Evolutionary conservation across 2,113 vertebrate genomes (phyloP), one percentile per base, ranked within the genome.

Genomic region (Solea solea): DNA sequence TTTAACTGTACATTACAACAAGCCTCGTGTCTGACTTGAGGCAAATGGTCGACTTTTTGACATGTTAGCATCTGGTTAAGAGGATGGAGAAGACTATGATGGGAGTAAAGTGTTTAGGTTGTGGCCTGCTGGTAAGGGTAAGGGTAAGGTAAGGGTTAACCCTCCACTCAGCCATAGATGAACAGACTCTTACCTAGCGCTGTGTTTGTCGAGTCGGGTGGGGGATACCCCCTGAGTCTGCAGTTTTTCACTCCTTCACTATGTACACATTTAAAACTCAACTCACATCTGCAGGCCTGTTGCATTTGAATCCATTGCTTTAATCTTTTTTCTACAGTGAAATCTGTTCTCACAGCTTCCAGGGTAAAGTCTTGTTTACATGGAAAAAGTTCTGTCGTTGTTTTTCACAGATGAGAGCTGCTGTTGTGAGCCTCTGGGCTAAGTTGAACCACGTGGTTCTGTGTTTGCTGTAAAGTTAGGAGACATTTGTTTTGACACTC

Each of bases 111-210:
- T 27, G 6, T 71, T 58, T 59, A 69, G 64, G 61, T 68, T 67
- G 67, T 41, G 28, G 25, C 52, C 42, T 48, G 62, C 4, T 7
- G 71, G 83, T n/a, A n/a, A n/a, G n/a, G 78, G 76, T 66, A 82
- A 68, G 82, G 80, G 90, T 90, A n/a, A n/a, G 78, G 76, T 66
- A 82, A 68, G 82, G 80, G 90, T 90, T 90, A 87, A 89, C 52
- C 51, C 63, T 67, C 21, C 55, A 45, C 8, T 54, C 21, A 44
- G 69, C 60, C 62, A 82, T 80, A 77, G 76, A 69, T 61, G 76
- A 73, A 77, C 67, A 74, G 28, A 48, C 74, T 76, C 48, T 4
- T 52, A 81, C 58, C 58, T 13, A 64, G 60, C 73, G 85, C 61
- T 21, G 40, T 78, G 78, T 85, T 86, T 86, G 72, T 74, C 82